Conservation (phyloP, 2,113 vertebrate genomes). For the Dasyprocta punctata region DNA sequence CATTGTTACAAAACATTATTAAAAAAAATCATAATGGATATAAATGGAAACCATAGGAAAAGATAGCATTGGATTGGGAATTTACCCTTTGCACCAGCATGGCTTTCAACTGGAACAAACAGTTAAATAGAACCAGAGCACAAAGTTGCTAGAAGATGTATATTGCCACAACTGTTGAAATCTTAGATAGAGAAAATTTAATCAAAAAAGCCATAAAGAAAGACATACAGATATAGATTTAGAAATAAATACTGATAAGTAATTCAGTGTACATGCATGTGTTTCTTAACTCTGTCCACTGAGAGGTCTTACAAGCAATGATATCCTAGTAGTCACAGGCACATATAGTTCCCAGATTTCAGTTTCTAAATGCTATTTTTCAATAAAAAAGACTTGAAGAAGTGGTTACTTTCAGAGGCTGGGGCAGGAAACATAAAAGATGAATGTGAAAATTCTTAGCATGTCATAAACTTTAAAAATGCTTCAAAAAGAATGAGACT, state of each 20-base stretch:
- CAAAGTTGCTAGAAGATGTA: neutral
- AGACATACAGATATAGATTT: neutral
- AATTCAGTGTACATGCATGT: neutral
- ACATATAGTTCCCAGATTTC: neutral
- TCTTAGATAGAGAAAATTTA: neutral
- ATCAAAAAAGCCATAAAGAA: neutral
- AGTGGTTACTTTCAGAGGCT: neutral
- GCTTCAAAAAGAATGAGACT: neutral
- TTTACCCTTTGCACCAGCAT: neutral
- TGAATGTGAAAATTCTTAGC: neutral
- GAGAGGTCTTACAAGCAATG: neutral
- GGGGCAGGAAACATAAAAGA: neutral
- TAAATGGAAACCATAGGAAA: neutral
- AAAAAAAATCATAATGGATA: neutral
- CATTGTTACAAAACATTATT: neutral
- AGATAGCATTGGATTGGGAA: neutral
- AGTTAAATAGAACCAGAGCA: neutral
- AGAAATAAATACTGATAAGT: neutral
- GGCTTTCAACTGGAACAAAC: neutral
- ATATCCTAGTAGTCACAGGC: too few species aligned
- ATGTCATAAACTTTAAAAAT: neutral
- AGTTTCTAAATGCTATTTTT: neutral
- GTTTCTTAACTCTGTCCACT: neutral
- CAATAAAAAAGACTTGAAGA: neutral
- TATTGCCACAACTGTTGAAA: neutral